Evolutionary conservation across 2,888 invertebrate genomes (phyloP).

Genomic region (Lysandra coridon): DNA sequence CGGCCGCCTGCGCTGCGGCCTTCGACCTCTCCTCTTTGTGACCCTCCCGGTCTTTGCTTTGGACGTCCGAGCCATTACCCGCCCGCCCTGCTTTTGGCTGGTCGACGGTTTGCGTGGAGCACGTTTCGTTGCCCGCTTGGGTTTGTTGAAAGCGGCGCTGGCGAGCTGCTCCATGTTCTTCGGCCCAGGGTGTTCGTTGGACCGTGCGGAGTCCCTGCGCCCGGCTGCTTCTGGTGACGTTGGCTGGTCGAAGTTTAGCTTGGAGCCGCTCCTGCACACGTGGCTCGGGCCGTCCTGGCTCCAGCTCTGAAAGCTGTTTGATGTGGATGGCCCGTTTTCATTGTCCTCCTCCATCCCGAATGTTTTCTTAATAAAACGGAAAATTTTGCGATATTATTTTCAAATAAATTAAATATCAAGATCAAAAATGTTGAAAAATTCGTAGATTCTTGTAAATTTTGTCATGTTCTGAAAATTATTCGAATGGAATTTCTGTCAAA

Average conservation of each 20-base stretch:
- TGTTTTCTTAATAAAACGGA: constrained; percentile 51
- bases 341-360: constrained; percentile 54
- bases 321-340: constrained; percentile 48
- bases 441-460: neutral
- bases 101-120: neutral
- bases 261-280: neutral
- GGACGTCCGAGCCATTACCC: neutral
- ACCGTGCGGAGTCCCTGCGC: neutral
- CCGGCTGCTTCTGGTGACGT: neutral
- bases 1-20: neutral
- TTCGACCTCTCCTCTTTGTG: neutral
- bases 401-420: neutral
- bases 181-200: neutral
- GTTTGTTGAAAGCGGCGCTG: neutral
- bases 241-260: neutral
- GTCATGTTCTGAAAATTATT: neutral
- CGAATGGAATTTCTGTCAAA: neutral
- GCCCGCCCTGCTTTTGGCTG: neutral
- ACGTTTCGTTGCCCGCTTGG: neutral
- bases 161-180: neutral
- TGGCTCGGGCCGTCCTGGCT: neutral
- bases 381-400: constrained; percentile 51
- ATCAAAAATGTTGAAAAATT: neutral
- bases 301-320: constrained; percentile 46
- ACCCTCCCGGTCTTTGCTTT: neutral